Evolutionary conservation across 1,140 invertebrate species (phyloP).

Genomic region (Drosophila truncata): DNA sequence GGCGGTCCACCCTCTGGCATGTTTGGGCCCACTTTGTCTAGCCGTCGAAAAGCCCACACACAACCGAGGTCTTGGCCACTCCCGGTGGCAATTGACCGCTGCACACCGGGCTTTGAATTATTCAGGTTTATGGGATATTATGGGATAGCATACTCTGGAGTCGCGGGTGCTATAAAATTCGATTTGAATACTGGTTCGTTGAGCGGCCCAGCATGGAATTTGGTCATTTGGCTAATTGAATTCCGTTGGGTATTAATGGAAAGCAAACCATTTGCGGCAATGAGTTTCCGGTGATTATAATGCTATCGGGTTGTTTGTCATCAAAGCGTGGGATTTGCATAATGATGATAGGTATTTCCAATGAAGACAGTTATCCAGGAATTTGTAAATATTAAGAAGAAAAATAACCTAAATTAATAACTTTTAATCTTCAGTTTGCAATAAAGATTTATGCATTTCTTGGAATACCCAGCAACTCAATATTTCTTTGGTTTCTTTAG

Average conservation of each 20-base stretch:
- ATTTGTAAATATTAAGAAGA: not conserved
- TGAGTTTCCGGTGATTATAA: slow-evolving; percentile 19
- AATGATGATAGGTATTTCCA: not conserved
- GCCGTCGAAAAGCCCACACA: slow-evolving; percentile 8
- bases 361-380: not conserved
- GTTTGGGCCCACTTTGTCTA: slow-evolving; percentile 64
- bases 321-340: not conserved
- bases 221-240: slow-evolving; percentile 72
- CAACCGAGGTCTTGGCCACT: slow-evolving; percentile 24
- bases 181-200: slow-evolving; percentile 29
- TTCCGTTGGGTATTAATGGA: slow-evolving; percentile 44
- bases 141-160: slow-evolving; percentile 25
- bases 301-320: not conserved
- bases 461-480: not conserved
- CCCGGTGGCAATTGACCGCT: slow-evolving; percentile 21
- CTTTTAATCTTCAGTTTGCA: not conserved
- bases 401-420: not conserved
- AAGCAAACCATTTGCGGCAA: slow-evolving; percentile 17
- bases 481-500: not conserved
- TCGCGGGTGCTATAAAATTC: slow-evolving; percentile 27
- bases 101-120: slow-evolving; percentile 56
- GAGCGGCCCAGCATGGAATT: slow-evolving; percentile 7
- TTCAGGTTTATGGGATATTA: slow-evolving; percentile 48
- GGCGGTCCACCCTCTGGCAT: slow-evolving; percentile 32
- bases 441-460: too few relatives aligned